Evolutionary conservation across 2,797 vertebrate genomes (phyloP).

Genomic region (Bryconaethiops microstoma): DNA sequence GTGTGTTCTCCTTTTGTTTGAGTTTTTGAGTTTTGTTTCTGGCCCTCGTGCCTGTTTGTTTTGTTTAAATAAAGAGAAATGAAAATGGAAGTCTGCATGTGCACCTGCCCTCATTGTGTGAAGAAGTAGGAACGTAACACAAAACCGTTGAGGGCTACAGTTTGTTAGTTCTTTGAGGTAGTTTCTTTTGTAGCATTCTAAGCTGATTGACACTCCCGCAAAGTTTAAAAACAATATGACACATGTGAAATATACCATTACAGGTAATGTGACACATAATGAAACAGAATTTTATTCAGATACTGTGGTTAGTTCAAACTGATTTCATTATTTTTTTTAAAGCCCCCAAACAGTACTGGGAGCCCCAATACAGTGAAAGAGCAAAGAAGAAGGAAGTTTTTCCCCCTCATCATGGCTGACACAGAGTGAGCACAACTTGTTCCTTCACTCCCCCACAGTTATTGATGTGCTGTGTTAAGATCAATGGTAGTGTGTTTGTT

Average conservation of each 20-base stretch:
- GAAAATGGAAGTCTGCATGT: too few species aligned
- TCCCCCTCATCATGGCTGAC: slow-evolving; percentile 6
- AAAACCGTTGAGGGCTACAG: too few species aligned
- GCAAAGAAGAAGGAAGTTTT: slow-evolving; percentile 30
- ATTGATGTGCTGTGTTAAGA: slow-evolving; percentile 59
- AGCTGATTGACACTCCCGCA: neutral
- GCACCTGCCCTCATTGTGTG: too few species aligned
- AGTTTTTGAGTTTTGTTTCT: too few species aligned
- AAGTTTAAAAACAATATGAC: neutral
- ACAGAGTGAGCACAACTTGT: slow-evolving; percentile 50
- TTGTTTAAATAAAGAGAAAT: too few species aligned
- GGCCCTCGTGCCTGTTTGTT: too few species aligned
- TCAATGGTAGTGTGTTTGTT: slow-evolving; percentile 61
- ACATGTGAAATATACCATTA: neutral
- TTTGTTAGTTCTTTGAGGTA: too few species aligned
- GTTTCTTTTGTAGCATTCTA: neutral
- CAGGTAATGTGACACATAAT: neutral
- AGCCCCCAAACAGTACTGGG: slow-evolving; percentile 7
- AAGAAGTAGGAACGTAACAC: too few species aligned
- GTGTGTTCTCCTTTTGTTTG: too few species aligned
- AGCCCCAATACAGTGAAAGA: slow-evolving; percentile 33
- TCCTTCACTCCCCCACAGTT: slow-evolving; percentile 46
- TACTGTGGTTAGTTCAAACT: neutral
- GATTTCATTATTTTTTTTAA: neutral
- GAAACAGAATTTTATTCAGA: neutral